Evolutionary conservation across 2,113 vertebrate species (phyloP), one percentile per base, ranked within the genome.

Genomic region (Mixornis gularis): DNA sequence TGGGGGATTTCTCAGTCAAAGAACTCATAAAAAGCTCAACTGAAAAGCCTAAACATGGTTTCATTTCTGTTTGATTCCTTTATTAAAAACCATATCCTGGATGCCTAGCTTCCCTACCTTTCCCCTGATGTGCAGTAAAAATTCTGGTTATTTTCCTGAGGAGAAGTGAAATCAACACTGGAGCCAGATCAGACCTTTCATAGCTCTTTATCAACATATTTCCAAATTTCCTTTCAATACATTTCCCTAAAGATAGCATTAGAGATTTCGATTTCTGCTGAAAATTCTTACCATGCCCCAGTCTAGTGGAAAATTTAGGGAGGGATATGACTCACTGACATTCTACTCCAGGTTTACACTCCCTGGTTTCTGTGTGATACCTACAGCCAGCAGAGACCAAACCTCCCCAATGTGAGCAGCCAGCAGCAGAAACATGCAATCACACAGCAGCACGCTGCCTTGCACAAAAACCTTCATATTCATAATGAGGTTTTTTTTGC

Each of bases 201-300:
- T 29, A 38, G 59, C 70, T 63, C 43, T 59, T 91, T 92, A 80
- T 66, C 17, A 64, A 46, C 30, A 43, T 81, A 30, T 89, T 92
- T 87, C 44, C 29, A 72, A 66, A 21, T 40, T 91, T 85, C 5
- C 14, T 74, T 78, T 79, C 70, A 48, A 66, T 70, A 72, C 0
- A 36, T 90, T 93, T 92, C 14, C 73, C 13, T 92, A 58, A 89
- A 91, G 38, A 27, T 73, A 64, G 58, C 5, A 10, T 82, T 63
- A 51, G 18, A 59, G 56, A 49, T 85, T 60, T 74, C 16, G 32
- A 69, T 83, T 69, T 74, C 36, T 82, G 7, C 25, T 44, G 22
- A 58, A 62, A 89, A 49, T 81, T 55, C 66, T 20, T 65, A 34
- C 49, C 49, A 43, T 68, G n/a, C 7, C 41, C 17, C 6, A 6